Percentiles rank a stretch among this genome's conserved stretches.
These are phyloP conservation scores for Pagetopsis macropterus DNA, from an alignment of 2,797 vertebrate species.

Conservation along the genomic window DNA sequence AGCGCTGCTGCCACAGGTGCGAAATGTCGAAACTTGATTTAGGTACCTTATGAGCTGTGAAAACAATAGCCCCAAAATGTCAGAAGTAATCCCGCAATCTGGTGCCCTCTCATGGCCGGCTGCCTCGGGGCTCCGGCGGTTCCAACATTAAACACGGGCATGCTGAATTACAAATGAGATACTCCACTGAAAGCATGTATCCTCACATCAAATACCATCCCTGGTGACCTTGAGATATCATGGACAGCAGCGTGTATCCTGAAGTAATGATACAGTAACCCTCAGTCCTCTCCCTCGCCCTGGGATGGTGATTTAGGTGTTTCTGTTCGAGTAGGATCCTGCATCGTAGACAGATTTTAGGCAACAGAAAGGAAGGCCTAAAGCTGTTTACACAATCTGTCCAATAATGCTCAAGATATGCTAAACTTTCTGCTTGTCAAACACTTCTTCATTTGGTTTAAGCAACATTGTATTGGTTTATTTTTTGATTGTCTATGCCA, in stretches of 20 bases:
- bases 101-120: conserved; percentile 56
- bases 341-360: too few relatives aligned
- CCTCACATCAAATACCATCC: background rate
- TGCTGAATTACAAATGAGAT: conserved; percentile 33
- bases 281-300: background rate
- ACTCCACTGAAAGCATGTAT: background rate
- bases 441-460: too few relatives aligned
- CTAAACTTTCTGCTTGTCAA: too few relatives aligned
- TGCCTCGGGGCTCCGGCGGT: conserved; percentile 10
- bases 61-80: conserved; percentile 70
- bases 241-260: background rate
- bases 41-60: conserved; percentile 66
- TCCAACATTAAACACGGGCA: background rate
- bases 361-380: too few relatives aligned
- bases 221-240: background rate
- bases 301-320: background rate
- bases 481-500: too few relatives aligned
- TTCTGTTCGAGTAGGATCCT: too few relatives aligned
- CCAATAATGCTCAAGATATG: too few relatives aligned
- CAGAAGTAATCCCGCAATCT: conserved; percentile 64
- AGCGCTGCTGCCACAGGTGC: conserved; percentile 59
- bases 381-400: too few relatives aligned
- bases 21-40: conserved; percentile 66
- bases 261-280: background rate
- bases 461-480: too few relatives aligned